Base-by-base conservation (phyloP, 2,113 vertebrate genomes). In the Dromaius novaehollandiae region DNA sequence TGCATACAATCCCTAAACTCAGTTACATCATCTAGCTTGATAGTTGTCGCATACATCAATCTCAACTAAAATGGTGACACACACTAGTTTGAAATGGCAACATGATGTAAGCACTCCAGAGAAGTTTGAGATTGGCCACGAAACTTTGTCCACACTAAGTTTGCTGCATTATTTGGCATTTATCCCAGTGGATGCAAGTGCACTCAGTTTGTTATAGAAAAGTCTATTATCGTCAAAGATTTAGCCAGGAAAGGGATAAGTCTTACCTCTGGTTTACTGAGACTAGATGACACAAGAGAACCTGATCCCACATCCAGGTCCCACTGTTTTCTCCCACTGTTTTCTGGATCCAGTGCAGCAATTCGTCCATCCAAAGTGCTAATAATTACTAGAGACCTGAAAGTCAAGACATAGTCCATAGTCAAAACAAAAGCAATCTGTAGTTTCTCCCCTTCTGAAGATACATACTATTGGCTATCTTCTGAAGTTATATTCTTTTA, bases 261-360 rank as follows among this genome's bases (percentile, higher is more conserved):
- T 71, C 98, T 97, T 97, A 99, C 99, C 99, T 99, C 99, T 68
- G 99, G 99, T 96, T 99, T 99, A 98, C 99, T 99, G 84, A 99
- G 99, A 90, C 99, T 99, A 96, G 99, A 99, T 38, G 99, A 99
- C 86, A 99, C 98, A 92, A 99, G 98, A 95, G 99, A 98, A 56
- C 99, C 99, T 2, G 99, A 99, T 65, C 99, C 99, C n/a, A 99
- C 98, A 34, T 99, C 99, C 86, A 99, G 98, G 96, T 99, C 99
- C 99, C 99, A 99, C 93, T 99, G 99, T 93, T 99, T 99, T 93
- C 98, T 98, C 58, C 99, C 99, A 82, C 97, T 98, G 87, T 99
- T 99, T 92, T 99, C 98, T 83, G 99, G 99, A 94, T 99, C 99
- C 98, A 99, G 97, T 7, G 99, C 99, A 7, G 99, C 98, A 85